Conservation (phyloP, 1,140 invertebrate species). For the Meloidogyne exigua region DNA sequence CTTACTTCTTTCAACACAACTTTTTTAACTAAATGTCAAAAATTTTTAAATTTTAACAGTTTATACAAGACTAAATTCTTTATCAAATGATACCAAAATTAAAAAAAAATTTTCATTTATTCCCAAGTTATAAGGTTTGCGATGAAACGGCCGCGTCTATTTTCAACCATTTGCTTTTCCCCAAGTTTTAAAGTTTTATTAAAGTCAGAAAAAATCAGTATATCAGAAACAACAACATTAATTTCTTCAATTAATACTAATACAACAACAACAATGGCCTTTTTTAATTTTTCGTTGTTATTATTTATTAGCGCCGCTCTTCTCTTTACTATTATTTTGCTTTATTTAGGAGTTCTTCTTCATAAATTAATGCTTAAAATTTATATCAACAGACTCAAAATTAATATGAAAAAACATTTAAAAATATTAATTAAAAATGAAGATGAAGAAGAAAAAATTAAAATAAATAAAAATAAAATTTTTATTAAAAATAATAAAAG, state of each 20-base stretch:
- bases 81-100: no score
- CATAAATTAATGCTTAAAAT: not conserved
- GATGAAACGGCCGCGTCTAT: not conserved
- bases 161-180: no score
- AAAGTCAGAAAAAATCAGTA: no score
- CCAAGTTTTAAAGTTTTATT: no score
- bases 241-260: no score
- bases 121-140: not conserved
- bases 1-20: no score
- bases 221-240: no score
- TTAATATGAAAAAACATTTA: constrained; percentile 1
- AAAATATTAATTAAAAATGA: not conserved
- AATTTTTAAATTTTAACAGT: no score
- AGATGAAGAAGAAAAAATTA: not conserved
- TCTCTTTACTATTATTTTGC: not conserved
- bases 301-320: constrained; percentile 2
- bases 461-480: not conserved
- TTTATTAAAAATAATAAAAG: not conserved
- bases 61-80: no score
- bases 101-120: no score
- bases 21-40: no score
- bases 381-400: not conserved
- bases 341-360: not conserved
- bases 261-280: not conserved
- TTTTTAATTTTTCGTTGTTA: not conserved